These are phyloP conservation scores for Dasyornis broadbenti DNA, from an alignment of 2,113 vertebrate species.

Conservation along the genomic window DNA sequence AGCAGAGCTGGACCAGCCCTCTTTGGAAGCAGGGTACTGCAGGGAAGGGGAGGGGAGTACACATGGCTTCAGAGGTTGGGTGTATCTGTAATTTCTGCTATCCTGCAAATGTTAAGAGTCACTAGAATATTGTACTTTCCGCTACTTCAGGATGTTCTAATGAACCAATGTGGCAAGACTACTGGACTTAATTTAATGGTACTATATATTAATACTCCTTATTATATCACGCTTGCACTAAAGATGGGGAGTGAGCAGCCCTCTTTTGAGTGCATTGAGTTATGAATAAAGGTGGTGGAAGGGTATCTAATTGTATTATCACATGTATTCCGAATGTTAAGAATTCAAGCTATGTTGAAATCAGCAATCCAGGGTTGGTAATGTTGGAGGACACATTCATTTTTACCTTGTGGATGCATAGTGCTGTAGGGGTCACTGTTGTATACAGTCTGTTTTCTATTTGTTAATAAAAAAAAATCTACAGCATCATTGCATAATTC, in stretches of 20 bases:
- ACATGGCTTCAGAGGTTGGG: slow-evolving; percentile 58
- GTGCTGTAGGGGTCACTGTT: slow-evolving; percentile 89
- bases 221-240: slow-evolving; percentile 78
- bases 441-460: slow-evolving; percentile 97
- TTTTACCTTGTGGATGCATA: slow-evolving; percentile 97
- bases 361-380: slow-evolving; percentile 76
- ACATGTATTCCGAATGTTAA: slow-evolving; percentile 61
- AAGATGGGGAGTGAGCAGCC: slow-evolving; percentile 72
- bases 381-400: slow-evolving; percentile 83
- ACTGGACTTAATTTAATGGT: slow-evolving; percentile 87
- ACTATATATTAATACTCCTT: slow-evolving; percentile 80
- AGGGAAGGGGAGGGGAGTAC: slow-evolving; percentile 66
- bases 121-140: slow-evolving; percentile 76
- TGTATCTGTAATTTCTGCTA: slow-evolving; percentile 69
- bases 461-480: slow-evolving; percentile 91
- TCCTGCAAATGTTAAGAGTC: slow-evolving; percentile 82
- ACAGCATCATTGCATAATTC: slow-evolving; percentile 86
- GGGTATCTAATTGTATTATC: slow-evolving; percentile 78
- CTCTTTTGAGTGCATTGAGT: slow-evolving; percentile 75
- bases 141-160: slow-evolving; percentile 76
- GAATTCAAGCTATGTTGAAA: slow-evolving; percentile 69
- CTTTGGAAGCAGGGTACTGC: slow-evolving; percentile 54
- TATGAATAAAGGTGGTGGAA: slow-evolving; percentile 79
- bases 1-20: neutral
- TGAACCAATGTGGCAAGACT: slow-evolving; percentile 86